Evolutionary conservation across 2,888 invertebrate genomes (phyloP).

Genomic region (Tinea semifulvella): DNA sequence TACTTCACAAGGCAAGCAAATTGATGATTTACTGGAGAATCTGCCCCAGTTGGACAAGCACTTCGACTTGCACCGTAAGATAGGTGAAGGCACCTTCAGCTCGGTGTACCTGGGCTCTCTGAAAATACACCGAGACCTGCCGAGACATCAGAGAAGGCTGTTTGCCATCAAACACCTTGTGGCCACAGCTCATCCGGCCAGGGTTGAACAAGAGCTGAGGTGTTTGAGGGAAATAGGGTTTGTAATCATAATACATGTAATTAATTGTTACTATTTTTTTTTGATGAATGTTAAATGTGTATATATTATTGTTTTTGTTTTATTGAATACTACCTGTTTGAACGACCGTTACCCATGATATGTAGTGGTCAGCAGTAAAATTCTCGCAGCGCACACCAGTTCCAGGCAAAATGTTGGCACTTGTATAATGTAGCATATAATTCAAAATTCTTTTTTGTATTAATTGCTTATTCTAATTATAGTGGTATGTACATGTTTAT

Average conservation of each 20-base stretch:
- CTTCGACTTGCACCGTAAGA: conserved; percentile 74
- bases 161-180: conserved; percentile 89
- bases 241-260: conserved; percentile 10
- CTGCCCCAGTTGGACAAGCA: conserved; percentile 70
- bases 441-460: too few species aligned
- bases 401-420: too few species aligned
- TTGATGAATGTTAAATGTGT: too few species aligned
- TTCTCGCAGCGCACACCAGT: too few species aligned
- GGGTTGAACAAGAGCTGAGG: conserved; percentile 82
- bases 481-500: too few species aligned
- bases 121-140: conserved; percentile 46
- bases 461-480: too few species aligned
- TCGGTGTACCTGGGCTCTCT: conserved; percentile 83
- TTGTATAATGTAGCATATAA: too few species aligned
- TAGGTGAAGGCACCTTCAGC: conserved; percentile 89
- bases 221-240: conserved; percentile 83
- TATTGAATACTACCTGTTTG: too few species aligned
- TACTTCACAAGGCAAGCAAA: background rate
- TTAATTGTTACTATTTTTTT: conserved; percentile 11
- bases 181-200: conserved; percentile 84
- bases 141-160: conserved; percentile 57
- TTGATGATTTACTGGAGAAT: conserved; percentile 20
- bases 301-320: too few species aligned
- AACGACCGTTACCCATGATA: too few species aligned
- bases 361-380: too few species aligned